Evolutionary conservation across 2,888 invertebrate species (phyloP).

Genomic region (Chymomyza fuscimana): DNA sequence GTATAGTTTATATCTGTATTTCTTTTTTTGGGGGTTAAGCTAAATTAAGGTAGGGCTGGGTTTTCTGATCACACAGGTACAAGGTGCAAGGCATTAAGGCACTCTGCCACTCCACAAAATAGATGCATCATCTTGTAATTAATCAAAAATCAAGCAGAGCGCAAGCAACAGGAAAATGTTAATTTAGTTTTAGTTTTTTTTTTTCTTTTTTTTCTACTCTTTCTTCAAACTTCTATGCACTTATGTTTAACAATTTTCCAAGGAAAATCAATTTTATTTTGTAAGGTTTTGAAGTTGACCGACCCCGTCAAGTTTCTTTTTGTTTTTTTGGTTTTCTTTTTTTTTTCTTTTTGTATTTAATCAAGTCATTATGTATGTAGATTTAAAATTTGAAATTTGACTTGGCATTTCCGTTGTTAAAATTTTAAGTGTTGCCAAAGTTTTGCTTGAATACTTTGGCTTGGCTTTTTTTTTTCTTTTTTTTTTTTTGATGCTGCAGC

Average conservation of each 20-base stretch:
- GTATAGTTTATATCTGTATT: not conserved
- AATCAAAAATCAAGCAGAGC: slow-evolving; percentile 47
- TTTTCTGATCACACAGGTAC: slow-evolving; percentile 39
- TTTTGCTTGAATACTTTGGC: slow-evolving; percentile 2
- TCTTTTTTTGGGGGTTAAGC: not conserved
- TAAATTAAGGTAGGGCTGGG: not conserved
- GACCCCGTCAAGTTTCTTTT: not conserved
- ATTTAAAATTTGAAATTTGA: slow-evolving; percentile 6
- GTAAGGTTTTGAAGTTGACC: not conserved
- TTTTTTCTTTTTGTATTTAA: slow-evolving; percentile 27
- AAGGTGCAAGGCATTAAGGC: slow-evolving; percentile 7
- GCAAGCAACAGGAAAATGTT: not conserved
- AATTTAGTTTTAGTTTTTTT: too few species aligned
- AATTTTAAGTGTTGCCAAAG: slow-evolving; percentile 5
- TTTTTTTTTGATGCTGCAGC: not conserved
- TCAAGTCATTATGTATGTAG: slow-evolving; percentile 46
- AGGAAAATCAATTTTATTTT: slow-evolving; percentile 54
- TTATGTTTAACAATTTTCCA: not conserved
- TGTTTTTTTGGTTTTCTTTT: not conserved
- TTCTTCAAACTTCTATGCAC: not conserved
- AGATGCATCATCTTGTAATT: slow-evolving; percentile 49
- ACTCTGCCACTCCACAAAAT: not conserved
- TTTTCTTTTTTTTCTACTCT: not conserved
- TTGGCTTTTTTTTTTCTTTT: not conserved
- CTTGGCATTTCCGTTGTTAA: slow-evolving; percentile 39